phyloP scores from a whole-genome alignment of 2,113 vertebrate genomes.

The Eptesicus fuscus region DNA sequence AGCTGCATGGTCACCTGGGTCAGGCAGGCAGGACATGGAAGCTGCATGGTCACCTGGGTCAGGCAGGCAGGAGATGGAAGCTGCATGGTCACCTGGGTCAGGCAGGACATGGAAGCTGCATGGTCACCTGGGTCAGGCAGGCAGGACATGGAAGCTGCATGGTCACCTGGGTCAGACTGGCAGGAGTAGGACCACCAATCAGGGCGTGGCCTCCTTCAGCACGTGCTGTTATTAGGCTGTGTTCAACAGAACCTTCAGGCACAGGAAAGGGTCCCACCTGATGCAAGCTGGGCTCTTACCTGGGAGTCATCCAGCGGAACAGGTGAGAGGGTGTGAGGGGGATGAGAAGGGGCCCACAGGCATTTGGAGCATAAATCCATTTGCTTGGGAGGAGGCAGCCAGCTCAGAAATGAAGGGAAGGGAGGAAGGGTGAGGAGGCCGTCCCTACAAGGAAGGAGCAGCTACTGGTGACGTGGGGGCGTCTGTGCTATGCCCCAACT shows the following conservation, averaged over 20 bases:
- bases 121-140: background rate
- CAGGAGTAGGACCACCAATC: background rate
- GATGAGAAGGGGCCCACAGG: no score
- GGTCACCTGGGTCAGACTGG: background rate
- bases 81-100: no score
- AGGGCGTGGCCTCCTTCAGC: background rate
- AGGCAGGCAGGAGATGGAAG: no score
- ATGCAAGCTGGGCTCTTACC: accelerated
- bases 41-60: no score
- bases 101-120: background rate
- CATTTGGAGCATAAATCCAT: accelerated
- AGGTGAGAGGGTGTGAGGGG: background rate
- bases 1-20: no score
- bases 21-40: no score
- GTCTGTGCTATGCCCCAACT: background rate
- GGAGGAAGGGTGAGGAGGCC: accelerated
- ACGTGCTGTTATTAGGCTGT: accelerated
- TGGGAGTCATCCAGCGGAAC: background rate
- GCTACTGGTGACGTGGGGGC: background rate
- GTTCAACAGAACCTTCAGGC: accelerated
- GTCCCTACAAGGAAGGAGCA: background rate
- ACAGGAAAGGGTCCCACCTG: no score
- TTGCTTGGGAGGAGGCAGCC: no score
- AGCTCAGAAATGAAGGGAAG: no score
- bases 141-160: background rate